Percentiles rank a stretch among this genome's conserved stretches.
Evolutionary conservation across 2,888 invertebrate genomes (phyloP).

Genomic region (Nudaria mundana): DNA sequence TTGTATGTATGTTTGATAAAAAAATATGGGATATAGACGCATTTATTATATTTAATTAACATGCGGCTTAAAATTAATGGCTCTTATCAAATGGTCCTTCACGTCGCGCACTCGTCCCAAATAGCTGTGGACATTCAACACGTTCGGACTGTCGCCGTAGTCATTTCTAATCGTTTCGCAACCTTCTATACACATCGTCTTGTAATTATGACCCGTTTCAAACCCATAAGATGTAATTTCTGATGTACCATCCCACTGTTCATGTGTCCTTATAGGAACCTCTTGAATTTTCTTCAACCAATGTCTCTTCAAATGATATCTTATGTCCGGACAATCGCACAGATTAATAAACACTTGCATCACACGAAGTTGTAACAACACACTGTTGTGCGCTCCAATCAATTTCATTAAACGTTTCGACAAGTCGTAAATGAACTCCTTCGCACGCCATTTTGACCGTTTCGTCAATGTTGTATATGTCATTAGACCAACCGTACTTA

Average conservation of each 20-base stretch:
- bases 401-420: constrained; percentile 48
- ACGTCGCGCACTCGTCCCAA: constrained; percentile 38
- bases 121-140: constrained; percentile 62
- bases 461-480: constrained; percentile 59
- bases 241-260: constrained; percentile 62
- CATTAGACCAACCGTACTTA: constrained; percentile 57
- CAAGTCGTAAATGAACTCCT: constrained; percentile 49
- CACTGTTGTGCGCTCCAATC: constrained; percentile 43
- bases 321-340: constrained; percentile 65
- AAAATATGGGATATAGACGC: too few species aligned
- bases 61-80: constrained; percentile 48
- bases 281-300: constrained; percentile 44
- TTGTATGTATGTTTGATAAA: too few species aligned
- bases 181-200: constrained; percentile 59
- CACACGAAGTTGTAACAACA: constrained; percentile 51
- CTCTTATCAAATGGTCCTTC: constrained; percentile 49
- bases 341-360: constrained; percentile 67
- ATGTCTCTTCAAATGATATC: constrained; percentile 48
- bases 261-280: constrained; percentile 51
- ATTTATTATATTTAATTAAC: too few species aligned
- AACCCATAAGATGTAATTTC: constrained; percentile 52
- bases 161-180: constrained; percentile 61
- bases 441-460: constrained; percentile 66
- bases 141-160: constrained; percentile 48
- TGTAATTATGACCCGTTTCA: constrained; percentile 61